These are phyloP conservation scores for Catharus minimus DNA, from an alignment of 2,113 vertebrate genomes.

Conservation along the genomic window DNA sequence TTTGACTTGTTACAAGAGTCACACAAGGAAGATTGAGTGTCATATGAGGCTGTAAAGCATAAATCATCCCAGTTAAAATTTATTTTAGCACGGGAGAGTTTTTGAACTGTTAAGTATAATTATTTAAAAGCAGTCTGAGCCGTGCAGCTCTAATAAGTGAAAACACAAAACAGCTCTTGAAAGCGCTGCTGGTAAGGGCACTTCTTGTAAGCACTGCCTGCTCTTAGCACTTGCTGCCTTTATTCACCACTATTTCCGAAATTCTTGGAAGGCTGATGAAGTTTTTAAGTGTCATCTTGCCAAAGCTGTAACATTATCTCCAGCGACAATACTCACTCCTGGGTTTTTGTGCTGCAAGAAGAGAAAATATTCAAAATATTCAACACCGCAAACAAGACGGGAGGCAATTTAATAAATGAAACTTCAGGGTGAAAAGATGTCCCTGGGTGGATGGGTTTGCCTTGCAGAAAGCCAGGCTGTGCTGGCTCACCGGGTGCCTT, in stretches of 20 bases:
- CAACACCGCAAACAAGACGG: not conserved
- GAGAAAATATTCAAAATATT: no score
- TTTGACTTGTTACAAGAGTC: conserved; percentile 18
- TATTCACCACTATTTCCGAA: not conserved
- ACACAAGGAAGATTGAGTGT: not conserved
- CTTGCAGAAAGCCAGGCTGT: fast-evolving
- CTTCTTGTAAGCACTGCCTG: not conserved
- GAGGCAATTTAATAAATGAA: not conserved
- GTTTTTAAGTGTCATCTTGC: conserved; percentile 4
- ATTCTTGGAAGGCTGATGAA: conserved; percentile 5
- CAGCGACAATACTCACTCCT: not conserved
- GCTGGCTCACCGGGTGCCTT: not conserved
- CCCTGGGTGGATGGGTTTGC: fast-evolving
- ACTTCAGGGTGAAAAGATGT: not conserved
- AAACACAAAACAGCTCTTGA: not conserved
- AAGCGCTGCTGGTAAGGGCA: not conserved
- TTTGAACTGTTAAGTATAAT: not conserved
- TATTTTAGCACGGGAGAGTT: not conserved
- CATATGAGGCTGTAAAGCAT: not conserved
- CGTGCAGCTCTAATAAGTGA: not conserved
- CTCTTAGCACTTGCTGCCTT: not conserved
- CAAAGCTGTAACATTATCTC: conserved; percentile 11
- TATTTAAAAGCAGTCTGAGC: not conserved
- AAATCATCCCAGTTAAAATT: not conserved
- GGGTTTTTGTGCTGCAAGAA: not conserved